Percentiles rank a stretch among this genome's conserved stretches.
Conservation (phyloP, 2,797 vertebrate genomes). For the Carcharodon carcharias region DNA sequence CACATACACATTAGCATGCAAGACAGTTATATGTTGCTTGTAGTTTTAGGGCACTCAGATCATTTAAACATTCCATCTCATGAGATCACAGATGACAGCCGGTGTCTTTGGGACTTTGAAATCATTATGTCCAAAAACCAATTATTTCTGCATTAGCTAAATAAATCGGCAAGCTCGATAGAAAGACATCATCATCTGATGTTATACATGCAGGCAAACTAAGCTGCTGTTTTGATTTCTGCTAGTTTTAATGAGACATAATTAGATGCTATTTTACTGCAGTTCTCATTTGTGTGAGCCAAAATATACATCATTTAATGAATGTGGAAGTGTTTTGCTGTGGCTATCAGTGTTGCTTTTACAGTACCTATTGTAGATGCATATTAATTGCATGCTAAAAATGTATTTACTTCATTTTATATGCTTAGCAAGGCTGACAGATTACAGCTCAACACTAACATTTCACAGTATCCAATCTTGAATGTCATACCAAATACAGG, state of each 20-base stretch:
- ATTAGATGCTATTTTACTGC: constrained; percentile 38
- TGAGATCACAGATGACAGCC: constrained; percentile 31
- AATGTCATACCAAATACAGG: constrained; percentile 8
- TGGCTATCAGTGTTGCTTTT: constrained; percentile 33
- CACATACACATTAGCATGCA: constrained; percentile 36
- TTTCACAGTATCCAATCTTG: constrained; percentile 14
- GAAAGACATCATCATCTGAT: constrained; percentile 32
- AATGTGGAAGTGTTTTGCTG: constrained; percentile 35
- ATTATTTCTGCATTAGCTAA: constrained; percentile 37
- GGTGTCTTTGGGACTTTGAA: constrained; percentile 37
- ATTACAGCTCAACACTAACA: constrained; percentile 34
- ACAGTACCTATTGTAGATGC: constrained; percentile 35
- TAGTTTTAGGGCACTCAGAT: constrained; percentile 22
- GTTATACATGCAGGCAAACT: constrained; percentile 35
- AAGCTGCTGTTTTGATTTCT: constrained; percentile 38
- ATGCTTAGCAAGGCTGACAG: constrained; percentile 32
- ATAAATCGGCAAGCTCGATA: constrained; percentile 30
- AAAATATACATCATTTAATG: constrained; percentile 38
- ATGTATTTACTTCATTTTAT: constrained; percentile 33
- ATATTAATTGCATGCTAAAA: constrained; percentile 37
- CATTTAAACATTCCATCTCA: constrained; percentile 37
- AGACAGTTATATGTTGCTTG: constrained; percentile 23
- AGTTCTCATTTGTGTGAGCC: constrained; percentile 38
- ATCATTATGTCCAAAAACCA: constrained; percentile 34
- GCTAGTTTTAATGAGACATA: constrained; percentile 38